These are phyloP conservation scores for Philonicus albiceps DNA, from an alignment of 2,888 invertebrate species.

Conservation along the genomic window DNA sequence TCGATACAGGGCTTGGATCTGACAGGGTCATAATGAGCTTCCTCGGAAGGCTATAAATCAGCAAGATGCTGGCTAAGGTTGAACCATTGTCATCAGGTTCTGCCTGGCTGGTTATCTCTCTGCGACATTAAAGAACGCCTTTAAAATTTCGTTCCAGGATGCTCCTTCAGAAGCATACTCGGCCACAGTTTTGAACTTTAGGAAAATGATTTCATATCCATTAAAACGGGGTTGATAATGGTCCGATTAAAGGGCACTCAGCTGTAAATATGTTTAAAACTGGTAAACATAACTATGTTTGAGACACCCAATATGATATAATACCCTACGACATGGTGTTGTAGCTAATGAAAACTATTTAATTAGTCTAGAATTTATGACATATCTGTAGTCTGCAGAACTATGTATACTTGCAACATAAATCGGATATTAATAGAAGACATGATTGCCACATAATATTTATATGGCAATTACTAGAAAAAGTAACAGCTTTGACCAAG, in stretches of 20 bases:
- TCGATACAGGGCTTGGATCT: not conserved
- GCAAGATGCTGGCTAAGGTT: not conserved
- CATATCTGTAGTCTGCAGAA: too few relatives aligned
- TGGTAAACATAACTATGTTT: not conserved
- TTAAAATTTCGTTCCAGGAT: not conserved
- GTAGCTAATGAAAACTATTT: too few relatives aligned
- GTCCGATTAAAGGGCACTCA: not conserved
- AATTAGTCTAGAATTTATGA: too few relatives aligned
- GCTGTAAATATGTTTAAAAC: not conserved
- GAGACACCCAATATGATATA: not conserved
- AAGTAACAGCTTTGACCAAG: too few relatives aligned
- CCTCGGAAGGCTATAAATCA: not conserved
- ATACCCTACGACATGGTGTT: too few relatives aligned
- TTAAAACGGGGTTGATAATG: not conserved
- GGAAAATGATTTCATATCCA: not conserved
- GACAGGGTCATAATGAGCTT: slow-evolving; percentile 12
- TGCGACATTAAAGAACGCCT: not conserved
- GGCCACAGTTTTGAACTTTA: too few relatives aligned
- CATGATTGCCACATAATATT: too few relatives aligned
- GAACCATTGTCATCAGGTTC: not conserved
- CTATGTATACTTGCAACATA: too few relatives aligned
- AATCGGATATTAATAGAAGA: too few relatives aligned
- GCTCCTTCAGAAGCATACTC: not conserved
- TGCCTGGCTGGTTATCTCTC: not conserved
- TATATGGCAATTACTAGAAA: too few relatives aligned